A percentile compares a stretch with the other conserved stretches of the same genome.
phyloP scores from a whole-genome alignment of 1,140 invertebrate species.

The Glomeris maerens region DNA sequence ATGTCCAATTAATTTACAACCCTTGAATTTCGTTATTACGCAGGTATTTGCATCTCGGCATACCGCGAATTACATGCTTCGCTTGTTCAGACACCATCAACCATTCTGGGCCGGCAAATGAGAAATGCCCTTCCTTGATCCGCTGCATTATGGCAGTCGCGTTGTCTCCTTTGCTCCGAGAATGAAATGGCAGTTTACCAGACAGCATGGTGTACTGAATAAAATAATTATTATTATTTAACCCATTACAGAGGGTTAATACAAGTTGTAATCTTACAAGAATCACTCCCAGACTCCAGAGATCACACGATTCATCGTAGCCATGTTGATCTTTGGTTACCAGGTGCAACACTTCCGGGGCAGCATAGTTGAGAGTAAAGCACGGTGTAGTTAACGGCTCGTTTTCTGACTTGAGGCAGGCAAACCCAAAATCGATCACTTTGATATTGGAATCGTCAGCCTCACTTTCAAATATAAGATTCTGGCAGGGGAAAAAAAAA shows the following conservation, averaged over 20 bases:
- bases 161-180: constrained; percentile 49
- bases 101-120: constrained; percentile 56
- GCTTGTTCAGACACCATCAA: constrained; percentile 52
- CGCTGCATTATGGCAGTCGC: constrained; percentile 57
- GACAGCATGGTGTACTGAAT: constrained; percentile 70
- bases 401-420: constrained; percentile 46
- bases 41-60: too few relatives aligned
- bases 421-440: constrained; percentile 83
- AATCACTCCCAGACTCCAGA: constrained; percentile 85
- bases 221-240: constrained; percentile 10
- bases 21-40: neutral
- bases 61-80: constrained; percentile 56
- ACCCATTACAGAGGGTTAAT: neutral
- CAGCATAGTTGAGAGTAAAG: constrained; percentile 78
- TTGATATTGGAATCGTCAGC: constrained; percentile 53
- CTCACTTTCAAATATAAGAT: constrained; percentile 53
- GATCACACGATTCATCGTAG: constrained; percentile 78
- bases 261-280: constrained; percentile 37
- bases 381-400: constrained; percentile 59
- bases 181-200: constrained; percentile 65
- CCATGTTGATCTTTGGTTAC: constrained; percentile 31
- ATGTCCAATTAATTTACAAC: neutral
- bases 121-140: constrained; percentile 61
- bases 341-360: constrained; percentile 66
- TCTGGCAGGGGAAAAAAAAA: constrained; percentile 40